These are phyloP conservation scores for Phataginus tricuspis DNA, from an alignment of 2,797 vertebrate species.

Conservation along the genomic window DNA sequence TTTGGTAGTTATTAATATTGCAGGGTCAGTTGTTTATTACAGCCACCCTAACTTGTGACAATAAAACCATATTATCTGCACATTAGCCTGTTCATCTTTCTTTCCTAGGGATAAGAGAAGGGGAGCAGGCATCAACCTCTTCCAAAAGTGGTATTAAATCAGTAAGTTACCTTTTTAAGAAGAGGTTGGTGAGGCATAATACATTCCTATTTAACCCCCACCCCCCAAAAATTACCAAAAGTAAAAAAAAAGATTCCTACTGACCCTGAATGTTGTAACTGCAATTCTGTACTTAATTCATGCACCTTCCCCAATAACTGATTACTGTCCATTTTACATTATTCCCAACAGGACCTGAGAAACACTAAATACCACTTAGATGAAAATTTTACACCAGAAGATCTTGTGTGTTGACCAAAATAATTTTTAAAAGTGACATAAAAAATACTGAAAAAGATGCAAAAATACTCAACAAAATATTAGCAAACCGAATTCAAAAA, in stretches of 20 bases:
- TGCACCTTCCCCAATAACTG: neutral
- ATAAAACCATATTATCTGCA: neutral
- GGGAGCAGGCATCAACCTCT: neutral
- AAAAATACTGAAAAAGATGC: neutral
- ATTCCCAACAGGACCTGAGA: neutral
- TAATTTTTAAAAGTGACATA: neutral
- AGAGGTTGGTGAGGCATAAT: neutral
- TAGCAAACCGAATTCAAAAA: no score
- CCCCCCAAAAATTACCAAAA: neutral
- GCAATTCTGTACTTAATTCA: conserved; percentile 4
- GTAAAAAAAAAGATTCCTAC: neutral
- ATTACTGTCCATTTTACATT: neutral
- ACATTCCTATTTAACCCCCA: neutral
- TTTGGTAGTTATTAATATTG: neutral
- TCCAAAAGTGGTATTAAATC: neutral
- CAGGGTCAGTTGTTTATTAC: neutral
- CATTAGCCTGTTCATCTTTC: neutral
- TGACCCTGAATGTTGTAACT: neutral
- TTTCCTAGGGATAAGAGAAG: neutral
- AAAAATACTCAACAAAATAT: no score
- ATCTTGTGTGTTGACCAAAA: neutral
- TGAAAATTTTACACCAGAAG: neutral
- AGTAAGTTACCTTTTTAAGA: neutral
- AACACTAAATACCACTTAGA: neutral
- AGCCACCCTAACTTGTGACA: neutral